phyloP scores from a whole-genome alignment of 2,113 vertebrate genomes.

The Rousettus leschenaultii region DNA sequence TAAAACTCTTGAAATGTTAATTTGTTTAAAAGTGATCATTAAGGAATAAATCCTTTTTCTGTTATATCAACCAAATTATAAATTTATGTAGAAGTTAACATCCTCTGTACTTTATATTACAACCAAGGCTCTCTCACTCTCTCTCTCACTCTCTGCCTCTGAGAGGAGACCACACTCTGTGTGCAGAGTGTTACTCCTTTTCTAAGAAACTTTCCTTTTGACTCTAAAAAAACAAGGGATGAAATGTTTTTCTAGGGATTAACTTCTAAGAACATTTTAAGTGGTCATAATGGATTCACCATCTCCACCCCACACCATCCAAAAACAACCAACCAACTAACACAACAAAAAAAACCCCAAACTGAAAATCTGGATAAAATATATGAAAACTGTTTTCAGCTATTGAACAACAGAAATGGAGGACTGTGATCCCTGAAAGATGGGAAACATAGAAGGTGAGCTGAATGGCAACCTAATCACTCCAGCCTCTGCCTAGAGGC shows the following conservation, averaged over 20 bases:
- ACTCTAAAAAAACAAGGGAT: background rate
- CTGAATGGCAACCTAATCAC: background rate
- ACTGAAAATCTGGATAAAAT: background rate
- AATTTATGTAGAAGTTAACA: background rate
- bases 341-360: too few species aligned
- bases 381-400: background rate
- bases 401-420: background rate
- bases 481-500: background rate
- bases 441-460: background rate
- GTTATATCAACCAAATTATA: background rate
- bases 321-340: background rate
- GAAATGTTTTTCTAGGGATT: conserved; percentile 29
- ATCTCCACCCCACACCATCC: background rate
- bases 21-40: conserved; percentile 27
- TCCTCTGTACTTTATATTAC: background rate
- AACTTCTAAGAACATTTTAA: background rate
- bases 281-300: background rate
- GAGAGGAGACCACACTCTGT: too few species aligned
- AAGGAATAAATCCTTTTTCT: background rate
- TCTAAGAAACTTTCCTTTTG: too few species aligned
- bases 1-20: conserved; percentile 14
- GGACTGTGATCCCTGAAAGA: background rate
- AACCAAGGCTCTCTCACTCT: background rate
- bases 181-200: too few species aligned
- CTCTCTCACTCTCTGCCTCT: too few species aligned